Evolutionary conservation across 2,113 vertebrate species (phyloP).

Genomic region (Carassius carassius): DNA sequence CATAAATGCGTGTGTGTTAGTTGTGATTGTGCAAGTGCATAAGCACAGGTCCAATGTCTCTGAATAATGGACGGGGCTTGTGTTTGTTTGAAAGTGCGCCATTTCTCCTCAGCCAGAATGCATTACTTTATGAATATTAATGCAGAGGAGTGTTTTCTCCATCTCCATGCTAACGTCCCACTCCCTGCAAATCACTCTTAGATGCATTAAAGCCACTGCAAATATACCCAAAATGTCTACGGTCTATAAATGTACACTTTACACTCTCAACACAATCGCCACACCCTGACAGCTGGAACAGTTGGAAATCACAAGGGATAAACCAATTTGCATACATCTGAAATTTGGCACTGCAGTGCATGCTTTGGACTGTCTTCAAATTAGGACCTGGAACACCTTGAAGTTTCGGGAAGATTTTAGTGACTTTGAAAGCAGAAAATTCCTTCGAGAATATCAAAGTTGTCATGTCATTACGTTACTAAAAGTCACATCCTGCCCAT

Average conservation of each 20-base stretch:
- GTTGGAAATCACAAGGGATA: background rate
- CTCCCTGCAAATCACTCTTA: conserved; percentile 9
- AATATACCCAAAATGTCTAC: background rate
- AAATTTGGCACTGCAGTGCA: conserved; percentile 13
- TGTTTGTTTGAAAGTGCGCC: conserved; percentile 40
- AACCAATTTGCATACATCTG: background rate
- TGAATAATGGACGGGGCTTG: conserved; percentile 48
- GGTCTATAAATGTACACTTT: background rate
- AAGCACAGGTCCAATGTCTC: conserved; percentile 39
- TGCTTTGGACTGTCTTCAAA: background rate
- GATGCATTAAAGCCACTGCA: conserved; percentile 26
- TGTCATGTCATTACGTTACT: background rate
- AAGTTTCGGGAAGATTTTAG: background rate
- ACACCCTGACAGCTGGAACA: background rate
- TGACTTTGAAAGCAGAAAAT: conserved; percentile 15
- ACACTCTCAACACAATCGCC: background rate
- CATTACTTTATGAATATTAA: conserved; percentile 15
- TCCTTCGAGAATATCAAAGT: background rate
- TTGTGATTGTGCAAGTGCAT: conserved; percentile 37
- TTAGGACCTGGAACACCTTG: background rate
- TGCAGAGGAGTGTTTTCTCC: conserved; percentile 22
- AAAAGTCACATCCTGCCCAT: background rate
- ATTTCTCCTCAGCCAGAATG: conserved; percentile 26
- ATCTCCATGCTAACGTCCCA: background rate
- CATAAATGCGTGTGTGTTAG: background rate